A percentile compares a stretch with the other conserved stretches of the same genome.
Evolutionary conservation across 2,888 invertebrate genomes (phyloP).

Genomic region (Cloeon dipterum): DNA sequence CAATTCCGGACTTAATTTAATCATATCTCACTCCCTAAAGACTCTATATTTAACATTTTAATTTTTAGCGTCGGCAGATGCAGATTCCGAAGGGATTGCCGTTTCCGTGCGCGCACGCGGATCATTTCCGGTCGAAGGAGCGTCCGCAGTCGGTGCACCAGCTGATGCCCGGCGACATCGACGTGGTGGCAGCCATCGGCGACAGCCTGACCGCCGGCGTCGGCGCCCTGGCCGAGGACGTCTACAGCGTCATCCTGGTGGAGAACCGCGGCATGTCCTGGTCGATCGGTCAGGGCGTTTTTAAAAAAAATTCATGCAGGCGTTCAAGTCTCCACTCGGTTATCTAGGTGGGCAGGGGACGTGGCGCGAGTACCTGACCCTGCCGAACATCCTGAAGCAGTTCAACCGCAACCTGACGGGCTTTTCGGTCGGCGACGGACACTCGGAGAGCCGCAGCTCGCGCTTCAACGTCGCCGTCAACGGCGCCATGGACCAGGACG

Average conservation of each 20-base stretch:
- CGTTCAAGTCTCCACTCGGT: no score
- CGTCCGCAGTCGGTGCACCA: slow-evolving; percentile 28
- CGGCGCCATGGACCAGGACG: slow-evolving; percentile 46
- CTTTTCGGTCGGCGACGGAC: slow-evolving; percentile 48
- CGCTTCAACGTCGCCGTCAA: slow-evolving; percentile 47
- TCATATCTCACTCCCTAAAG: no score
- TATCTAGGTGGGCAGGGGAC: slow-evolving; percentile 39
- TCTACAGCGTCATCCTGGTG: slow-evolving; percentile 14
- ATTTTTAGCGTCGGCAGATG: no score
- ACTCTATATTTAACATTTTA: no score
- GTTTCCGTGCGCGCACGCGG: slow-evolving; percentile 18
- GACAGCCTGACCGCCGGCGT: slow-evolving; percentile 34
- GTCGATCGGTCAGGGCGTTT: slow-evolving; percentile 18
- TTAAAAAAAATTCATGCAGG: no score
- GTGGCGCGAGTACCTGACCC: slow-evolving; percentile 42
- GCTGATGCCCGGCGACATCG: slow-evolving; percentile 34
- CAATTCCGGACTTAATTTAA: no score
- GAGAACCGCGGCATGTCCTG: slow-evolving; percentile 25
- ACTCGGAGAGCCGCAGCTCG: slow-evolving; percentile 16
- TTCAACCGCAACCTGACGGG: slow-evolving; percentile 45
- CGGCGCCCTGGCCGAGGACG: slow-evolving; percentile 23
- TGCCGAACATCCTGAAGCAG: slow-evolving; percentile 50
- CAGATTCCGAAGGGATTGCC: slow-evolving; percentile 11
- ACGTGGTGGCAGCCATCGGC: slow-evolving; percentile 32
- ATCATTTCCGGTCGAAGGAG: slow-evolving; percentile 12